phyloP scores from a whole-genome alignment of 1,140 invertebrate species.

The Cherax destructor region DNA sequence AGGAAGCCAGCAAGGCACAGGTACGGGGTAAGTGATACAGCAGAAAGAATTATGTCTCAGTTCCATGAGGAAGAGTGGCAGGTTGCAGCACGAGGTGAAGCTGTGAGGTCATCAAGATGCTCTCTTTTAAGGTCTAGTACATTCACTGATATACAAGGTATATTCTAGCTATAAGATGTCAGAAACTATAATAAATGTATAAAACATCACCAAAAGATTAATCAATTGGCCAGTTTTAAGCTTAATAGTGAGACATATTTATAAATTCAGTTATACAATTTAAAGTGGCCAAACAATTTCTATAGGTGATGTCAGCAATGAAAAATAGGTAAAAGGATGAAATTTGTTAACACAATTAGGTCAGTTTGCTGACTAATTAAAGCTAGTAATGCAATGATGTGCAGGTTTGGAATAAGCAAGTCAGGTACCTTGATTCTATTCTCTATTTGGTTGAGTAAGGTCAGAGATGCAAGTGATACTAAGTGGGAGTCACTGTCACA shows the following conservation, averaged over 20 bases:
- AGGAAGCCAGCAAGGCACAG: neutral
- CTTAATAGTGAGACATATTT: neutral
- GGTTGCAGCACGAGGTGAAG: neutral
- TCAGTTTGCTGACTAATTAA: neutral
- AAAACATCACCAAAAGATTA: neutral
- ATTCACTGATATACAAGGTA: neutral
- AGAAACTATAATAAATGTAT: neutral
- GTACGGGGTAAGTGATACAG: neutral
- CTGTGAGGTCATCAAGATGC: neutral
- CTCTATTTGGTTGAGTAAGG: neutral
- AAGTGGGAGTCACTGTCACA: neutral
- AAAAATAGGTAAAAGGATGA: neutral
- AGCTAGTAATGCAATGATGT: constrained; percentile 17
- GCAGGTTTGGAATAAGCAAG: constrained; percentile 3
- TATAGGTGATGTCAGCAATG: neutral
- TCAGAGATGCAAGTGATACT: constrained; percentile 14
- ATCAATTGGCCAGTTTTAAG: neutral
- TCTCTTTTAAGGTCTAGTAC: neutral
- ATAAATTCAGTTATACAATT: neutral
- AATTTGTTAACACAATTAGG: neutral
- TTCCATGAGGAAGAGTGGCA: neutral
- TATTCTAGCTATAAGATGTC: neutral
- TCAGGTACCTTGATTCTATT: constrained; percentile 11
- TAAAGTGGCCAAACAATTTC: neutral
- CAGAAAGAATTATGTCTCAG: neutral